phyloP scores from a whole-genome alignment of 1,140 invertebrate genomes.

The Zaprionus inermis region DNA sequence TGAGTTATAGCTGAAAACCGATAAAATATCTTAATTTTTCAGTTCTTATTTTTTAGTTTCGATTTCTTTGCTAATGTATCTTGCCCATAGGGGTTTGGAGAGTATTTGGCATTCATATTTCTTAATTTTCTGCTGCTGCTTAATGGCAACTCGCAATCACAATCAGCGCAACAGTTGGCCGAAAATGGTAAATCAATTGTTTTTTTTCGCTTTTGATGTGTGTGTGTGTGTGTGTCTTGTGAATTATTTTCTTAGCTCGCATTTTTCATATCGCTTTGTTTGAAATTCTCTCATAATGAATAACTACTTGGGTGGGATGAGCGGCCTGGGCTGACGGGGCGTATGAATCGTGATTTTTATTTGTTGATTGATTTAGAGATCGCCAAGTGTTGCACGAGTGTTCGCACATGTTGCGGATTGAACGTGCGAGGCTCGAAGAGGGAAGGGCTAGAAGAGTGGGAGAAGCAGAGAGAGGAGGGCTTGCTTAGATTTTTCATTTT shows the following conservation, averaged over 20 bases:
- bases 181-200: constrained; percentile 22
- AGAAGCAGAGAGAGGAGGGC: neutral
- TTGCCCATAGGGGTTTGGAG: too few species aligned
- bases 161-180: constrained; percentile 18
- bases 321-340: neutral
- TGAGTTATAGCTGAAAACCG: too few species aligned
- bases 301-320: constrained; percentile 37
- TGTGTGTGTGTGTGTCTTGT: constrained; percentile 41
- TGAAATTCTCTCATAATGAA: constrained; percentile 57
- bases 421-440: neutral
- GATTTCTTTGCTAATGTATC: too few species aligned
- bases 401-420: constrained; percentile 57
- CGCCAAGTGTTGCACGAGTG: constrained; percentile 62
- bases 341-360: constrained; percentile 70
- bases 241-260: constrained; percentile 51
- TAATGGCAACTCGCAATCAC: constrained; percentile 15
- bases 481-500: neutral
- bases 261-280: constrained; percentile 25
- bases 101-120: neutral
- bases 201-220: constrained; percentile 4
- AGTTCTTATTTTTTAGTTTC: too few species aligned
- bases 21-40: too few species aligned
- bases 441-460: neutral
- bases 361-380: constrained; percentile 69
- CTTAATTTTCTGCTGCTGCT: neutral